phyloP scores from a whole-genome alignment of 2,888 invertebrate species.

The Endotricha flammealis region DNA sequence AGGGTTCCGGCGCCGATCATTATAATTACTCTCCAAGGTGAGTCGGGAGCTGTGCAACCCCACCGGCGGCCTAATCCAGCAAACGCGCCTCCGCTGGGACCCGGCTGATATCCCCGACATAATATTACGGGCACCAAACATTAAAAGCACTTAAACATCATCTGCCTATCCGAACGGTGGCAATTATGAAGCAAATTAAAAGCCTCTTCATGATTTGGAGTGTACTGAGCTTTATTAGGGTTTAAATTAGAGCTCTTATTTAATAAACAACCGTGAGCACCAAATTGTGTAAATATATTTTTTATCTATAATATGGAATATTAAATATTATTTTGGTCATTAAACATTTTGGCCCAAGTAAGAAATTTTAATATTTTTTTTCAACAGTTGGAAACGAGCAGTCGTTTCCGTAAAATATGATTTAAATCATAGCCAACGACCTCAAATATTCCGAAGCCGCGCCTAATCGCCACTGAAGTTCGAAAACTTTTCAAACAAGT shows the following conservation, averaged over 20 bases:
- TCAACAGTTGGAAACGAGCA: background rate
- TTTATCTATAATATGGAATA: background rate
- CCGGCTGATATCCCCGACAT: constrained; percentile 55
- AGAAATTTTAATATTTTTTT: background rate
- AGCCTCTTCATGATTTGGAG: constrained; percentile 45
- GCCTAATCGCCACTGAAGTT: constrained; percentile 29
- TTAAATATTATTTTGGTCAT: background rate
- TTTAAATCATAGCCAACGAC: constrained; percentile 25
- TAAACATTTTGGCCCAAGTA: background rate
- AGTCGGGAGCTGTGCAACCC: constrained; percentile 61
- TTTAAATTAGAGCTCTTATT: constrained; percentile 29
- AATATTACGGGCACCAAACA: constrained; percentile 58
- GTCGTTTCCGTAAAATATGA: constrained; percentile 10
- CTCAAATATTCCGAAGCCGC: constrained; percentile 24
- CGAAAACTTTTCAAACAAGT: constrained; percentile 29
- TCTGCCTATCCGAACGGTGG: constrained; percentile 50
- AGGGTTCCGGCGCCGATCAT: constrained; percentile 74
- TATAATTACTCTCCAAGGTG: constrained; percentile 78
- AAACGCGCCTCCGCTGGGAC: constrained; percentile 57
- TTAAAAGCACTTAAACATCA: constrained; percentile 63
- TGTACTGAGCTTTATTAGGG: constrained; percentile 44
- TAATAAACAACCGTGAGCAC: constrained; percentile 8
- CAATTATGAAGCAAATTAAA: constrained; percentile 61
- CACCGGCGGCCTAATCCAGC: constrained; percentile 63
- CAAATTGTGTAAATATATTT: constrained; percentile 4